These are phyloP conservation scores for Drosophila gunungcola DNA, from an alignment of 1,140 invertebrate genomes.

Conservation along the genomic window DNA sequence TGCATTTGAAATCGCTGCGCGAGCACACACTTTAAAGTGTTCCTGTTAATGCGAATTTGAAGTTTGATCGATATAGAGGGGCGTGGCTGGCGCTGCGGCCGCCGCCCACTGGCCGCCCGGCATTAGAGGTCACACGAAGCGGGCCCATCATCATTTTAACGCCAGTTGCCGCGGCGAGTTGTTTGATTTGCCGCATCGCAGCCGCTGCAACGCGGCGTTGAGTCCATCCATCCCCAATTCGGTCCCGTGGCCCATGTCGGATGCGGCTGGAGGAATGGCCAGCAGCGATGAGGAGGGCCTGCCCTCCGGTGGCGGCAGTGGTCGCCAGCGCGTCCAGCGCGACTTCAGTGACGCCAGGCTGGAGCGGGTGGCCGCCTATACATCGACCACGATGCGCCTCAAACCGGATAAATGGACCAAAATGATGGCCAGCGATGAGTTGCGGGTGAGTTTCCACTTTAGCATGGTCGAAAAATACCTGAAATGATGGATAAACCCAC, in stretches of 20 bases:
- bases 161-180: conserved; percentile 58
- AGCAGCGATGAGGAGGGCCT: conserved; percentile 67
- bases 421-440: conserved; percentile 88
- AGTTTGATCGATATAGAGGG: conserved; percentile 83
- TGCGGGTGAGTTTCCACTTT: conserved; percentile 60
- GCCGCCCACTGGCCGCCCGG: conserved; percentile 51
- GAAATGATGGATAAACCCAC: not conserved
- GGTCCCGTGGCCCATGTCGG: conserved; percentile 30
- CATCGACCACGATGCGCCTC: conserved; percentile 88
- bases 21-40: conserved; percentile 73
- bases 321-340: conserved; percentile 44
- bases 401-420: conserved; percentile 92
- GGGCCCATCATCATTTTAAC: conserved; percentile 69
- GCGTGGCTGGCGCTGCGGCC: conserved; percentile 34
- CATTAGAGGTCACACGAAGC: conserved; percentile 66
- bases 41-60: conserved; percentile 75
- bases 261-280: conserved; percentile 46
- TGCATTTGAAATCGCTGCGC: conserved; percentile 44
- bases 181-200: conserved; percentile 60
- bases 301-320: conserved; percentile 19
- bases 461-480: not conserved
- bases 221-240: conserved; percentile 2
- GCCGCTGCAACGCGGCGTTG: conserved; percentile 17
- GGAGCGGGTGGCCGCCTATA: conserved; percentile 74
- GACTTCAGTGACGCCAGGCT: conserved; percentile 71